phyloP scores from a whole-genome alignment of 2,113 vertebrate species.

The Numida meleagris region DNA sequence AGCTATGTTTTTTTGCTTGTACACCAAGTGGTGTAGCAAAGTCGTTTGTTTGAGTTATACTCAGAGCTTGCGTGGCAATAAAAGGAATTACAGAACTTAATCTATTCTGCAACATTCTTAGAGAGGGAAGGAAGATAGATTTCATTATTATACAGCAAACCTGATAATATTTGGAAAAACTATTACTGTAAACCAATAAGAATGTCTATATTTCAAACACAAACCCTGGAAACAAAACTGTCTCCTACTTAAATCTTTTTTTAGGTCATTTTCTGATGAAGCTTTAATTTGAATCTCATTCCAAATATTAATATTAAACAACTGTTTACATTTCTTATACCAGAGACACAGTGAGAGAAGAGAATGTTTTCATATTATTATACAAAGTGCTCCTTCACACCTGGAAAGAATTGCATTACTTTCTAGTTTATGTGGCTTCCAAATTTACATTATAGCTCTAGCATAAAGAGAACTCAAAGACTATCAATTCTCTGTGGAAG shows the following conservation, averaged over 20 bases:
- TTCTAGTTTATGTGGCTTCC: conserved; percentile 4
- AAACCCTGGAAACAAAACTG: neutral
- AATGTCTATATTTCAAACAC: neutral
- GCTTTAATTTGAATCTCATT: neutral
- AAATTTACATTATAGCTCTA: neutral
- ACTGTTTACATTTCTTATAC: conserved; percentile 3
- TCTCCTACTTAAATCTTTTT: neutral
- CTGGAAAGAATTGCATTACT: neutral
- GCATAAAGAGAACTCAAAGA: neutral
- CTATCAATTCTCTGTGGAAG: neutral
- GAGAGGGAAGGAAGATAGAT: conserved; percentile 77
- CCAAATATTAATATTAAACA: neutral
- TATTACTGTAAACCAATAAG: conserved; percentile 3
- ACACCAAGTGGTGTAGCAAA: neutral
- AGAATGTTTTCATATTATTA: neutral
- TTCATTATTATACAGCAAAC: conserved; percentile 79
- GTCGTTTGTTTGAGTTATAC: neutral
- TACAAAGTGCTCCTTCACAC: neutral
- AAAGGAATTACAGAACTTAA: conserved; percentile 84
- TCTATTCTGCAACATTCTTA: conserved; percentile 85
- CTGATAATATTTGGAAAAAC: conserved; percentile 77
- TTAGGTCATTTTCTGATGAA: neutral
- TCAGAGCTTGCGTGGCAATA: conserved; percentile 77
- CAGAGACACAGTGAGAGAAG: neutral
- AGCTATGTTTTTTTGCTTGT: neutral